phyloP scores from a whole-genome alignment of 1,140 invertebrate species.

The Drosophila jambulina region DNA sequence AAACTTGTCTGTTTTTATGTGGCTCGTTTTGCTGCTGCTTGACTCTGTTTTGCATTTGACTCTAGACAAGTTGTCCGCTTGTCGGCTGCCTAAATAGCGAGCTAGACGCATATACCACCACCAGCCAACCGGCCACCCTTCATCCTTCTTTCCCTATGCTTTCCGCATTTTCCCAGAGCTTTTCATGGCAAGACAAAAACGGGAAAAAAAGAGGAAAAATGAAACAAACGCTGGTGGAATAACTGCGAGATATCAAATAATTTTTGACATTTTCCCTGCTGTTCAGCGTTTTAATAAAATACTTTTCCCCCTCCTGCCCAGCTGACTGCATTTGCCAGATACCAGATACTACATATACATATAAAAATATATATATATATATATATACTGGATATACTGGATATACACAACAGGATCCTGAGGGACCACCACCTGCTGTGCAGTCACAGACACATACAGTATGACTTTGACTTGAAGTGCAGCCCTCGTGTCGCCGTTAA shows the following conservation, averaged over 20 bases:
- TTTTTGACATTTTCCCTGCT: conserved; percentile 22
- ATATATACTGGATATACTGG: too few relatives aligned
- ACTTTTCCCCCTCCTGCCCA: background rate
- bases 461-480: conserved; percentile 14
- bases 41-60: conserved; percentile 18
- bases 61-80: conserved; percentile 13
- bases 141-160: background rate
- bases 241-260: conserved; percentile 20
- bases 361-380: background rate
- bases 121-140: background rate
- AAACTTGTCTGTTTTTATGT: conserved; percentile 9
- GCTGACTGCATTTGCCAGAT: conserved; percentile 3
- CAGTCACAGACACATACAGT: background rate
- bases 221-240: background rate
- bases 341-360: conserved; percentile 1
- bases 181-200: background rate
- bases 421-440: conserved; percentile 6
- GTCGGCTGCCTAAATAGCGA: conserved; percentile 11
- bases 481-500: background rate
- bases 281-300: conserved; percentile 26
- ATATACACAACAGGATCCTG: background rate
- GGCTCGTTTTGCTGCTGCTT: conserved; percentile 6
- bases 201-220: background rate
- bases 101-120: background rate
- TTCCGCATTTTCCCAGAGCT: background rate